A percentile compares a stretch with the other conserved stretches of the same genome.
These are phyloP conservation scores for Dasysyrphus albostriatus DNA, from an alignment of 2,888 invertebrate genomes.

Conservation along the genomic window DNA sequence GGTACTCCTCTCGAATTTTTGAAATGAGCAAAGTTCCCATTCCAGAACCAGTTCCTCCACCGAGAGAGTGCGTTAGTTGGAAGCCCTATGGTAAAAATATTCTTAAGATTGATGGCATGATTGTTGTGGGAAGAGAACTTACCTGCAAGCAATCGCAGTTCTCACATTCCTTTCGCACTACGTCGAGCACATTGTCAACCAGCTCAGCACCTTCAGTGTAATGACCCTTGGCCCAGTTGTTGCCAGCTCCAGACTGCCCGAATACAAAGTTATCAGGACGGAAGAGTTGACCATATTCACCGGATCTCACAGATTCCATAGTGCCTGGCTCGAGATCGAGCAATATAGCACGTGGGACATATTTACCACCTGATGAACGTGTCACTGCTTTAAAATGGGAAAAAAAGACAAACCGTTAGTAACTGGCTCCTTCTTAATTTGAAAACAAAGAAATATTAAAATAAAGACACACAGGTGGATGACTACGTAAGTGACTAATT, in stretches of 20 bases:
- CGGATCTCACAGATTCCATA: conserved; percentile 95
- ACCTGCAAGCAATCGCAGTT: conserved; percentile 93
- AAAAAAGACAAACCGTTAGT: conserved; percentile 46
- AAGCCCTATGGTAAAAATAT: conserved; percentile 87
- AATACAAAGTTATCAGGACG: conserved; percentile 96
- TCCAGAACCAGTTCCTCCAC: conserved; percentile 98
- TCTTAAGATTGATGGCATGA: neutral
- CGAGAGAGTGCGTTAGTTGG: conserved; percentile 97
- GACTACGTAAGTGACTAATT: conserved; percentile 39
- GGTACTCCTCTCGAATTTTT: conserved; percentile 98
- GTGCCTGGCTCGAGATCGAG: conserved; percentile 92
- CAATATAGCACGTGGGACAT: conserved; percentile 90
- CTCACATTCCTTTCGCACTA: conserved; percentile 94
- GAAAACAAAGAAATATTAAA: conserved; percentile 15
- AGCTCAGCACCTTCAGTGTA: conserved; percentile 95
- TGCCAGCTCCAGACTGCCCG: conserved; percentile 89
- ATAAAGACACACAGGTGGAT: conserved; percentile 50
- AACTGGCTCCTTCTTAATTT: conserved; percentile 2
- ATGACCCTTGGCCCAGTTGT: conserved; percentile 91
- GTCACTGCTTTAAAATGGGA: conserved; percentile 84
- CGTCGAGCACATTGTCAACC: conserved; percentile 93
- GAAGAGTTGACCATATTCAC: conserved; percentile 94
- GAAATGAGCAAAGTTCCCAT: conserved; percentile 98
- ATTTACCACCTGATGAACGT: conserved; percentile 88
- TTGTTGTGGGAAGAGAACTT: conserved; percentile 40